A percentile compares a stretch with the other conserved stretches of the same genome.
These are phyloP conservation scores for human DNA, from an alignment of 2,113 vertebrate species.

Conservation along the genomic window DNA sequence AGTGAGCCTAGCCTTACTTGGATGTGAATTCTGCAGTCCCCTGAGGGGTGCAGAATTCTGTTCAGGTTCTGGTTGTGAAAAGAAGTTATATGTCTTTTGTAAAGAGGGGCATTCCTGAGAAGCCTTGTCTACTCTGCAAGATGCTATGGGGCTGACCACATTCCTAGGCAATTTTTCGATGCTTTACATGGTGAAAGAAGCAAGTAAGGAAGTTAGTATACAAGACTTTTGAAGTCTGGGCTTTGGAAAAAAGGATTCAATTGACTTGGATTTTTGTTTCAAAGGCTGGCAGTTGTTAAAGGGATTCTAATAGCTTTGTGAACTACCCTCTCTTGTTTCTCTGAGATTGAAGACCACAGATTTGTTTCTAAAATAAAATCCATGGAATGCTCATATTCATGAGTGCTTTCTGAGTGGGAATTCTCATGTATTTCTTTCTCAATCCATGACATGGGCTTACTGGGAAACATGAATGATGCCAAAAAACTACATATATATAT, in stretches of 20 bases:
- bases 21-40: neutral
- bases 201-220: accelerated
- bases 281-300: neutral
- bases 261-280: neutral
- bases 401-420: neutral
- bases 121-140: neutral
- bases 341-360: neutral
- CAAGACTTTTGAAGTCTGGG: neutral
- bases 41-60: neutral
- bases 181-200: neutral
- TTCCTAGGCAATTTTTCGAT: neutral
- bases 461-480: neutral
- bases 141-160: neutral
- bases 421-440: neutral
- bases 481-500: neutral
- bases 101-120: neutral
- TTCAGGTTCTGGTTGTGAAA: neutral
- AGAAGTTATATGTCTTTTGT: neutral
- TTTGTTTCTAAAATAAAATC: constrained; percentile 11
- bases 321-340: neutral
- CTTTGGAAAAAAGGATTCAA: neutral
- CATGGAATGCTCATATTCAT: neutral
- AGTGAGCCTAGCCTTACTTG: neutral
- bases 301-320: neutral
- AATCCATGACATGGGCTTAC: neutral